Evolutionary conservation across 2,113 vertebrate species (phyloP), one percentile per base, ranked within the genome.

Genomic region (Nestor notabilis): DNA sequence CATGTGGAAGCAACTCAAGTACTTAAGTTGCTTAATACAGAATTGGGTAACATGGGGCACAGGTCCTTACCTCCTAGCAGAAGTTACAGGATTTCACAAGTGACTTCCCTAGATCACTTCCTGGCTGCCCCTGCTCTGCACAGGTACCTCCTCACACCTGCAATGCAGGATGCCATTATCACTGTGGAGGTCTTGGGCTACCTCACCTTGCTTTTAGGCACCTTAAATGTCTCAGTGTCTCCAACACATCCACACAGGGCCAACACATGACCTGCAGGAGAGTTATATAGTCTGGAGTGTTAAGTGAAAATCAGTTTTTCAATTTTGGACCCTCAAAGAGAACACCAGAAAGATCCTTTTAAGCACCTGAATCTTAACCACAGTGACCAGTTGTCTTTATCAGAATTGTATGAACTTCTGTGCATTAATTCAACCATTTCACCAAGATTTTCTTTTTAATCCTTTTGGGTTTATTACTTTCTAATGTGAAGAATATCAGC

Each of bases 61-160:
- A 61, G 27, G 20, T 83, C 69, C 66, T 84, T 74, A 75, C 20
- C 31, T 95, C 65, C 43, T 0, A 3, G 52, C 50, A 92, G 55
- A 93, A 95, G 18, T 80, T 47, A 87, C 75, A 74, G 43, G 29
- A 89, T 97, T 97, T 95, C 96, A 63, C 72, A 96, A 98, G 12
- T 13, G 31, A 82, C 71, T 90, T 87, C 71, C 64, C 58, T 39
- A 39, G 47, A 8, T 78, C 35, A 27, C 1, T 24, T 92, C 70
- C 74, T 93, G 60, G 24, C 19, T 85, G 70, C 7, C 61, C 18
- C 52, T 69, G 31, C 33, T 81, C 91, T 46, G 43, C 8, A 0
- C 8, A 9, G 2, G 17, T 65, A 17, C 35, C 37, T 60, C 12
- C 10, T 61, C 14, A 9, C 10, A 27, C 23, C 56, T 5, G 0